Evolutionary conservation across 1,140 invertebrate genomes (phyloP), one percentile per base, ranked within the genome.

Genomic region (Papilio helenus): DNA sequence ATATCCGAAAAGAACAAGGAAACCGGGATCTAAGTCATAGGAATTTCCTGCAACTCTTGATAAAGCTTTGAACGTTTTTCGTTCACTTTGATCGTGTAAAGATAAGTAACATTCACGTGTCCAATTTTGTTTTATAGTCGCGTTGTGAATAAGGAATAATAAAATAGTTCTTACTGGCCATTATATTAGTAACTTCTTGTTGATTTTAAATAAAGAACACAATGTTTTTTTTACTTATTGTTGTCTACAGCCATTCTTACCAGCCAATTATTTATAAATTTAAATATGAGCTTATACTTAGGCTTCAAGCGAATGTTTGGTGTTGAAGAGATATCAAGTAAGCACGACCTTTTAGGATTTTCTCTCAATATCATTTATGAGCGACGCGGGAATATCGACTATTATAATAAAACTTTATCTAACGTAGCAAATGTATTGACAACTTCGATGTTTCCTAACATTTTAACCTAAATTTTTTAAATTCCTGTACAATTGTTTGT

Each of bases 341-440:
- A 65, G 9, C 23, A 65, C 26, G 26, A 65, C 39, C 71, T 72
- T 72, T 72, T 72, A 72, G 71, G 71, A 44, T 74, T 74, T 74
- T 51, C 44, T 74, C 44, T 44, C 72, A 74, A 74, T 74, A 26
- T 74, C 72, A 26, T 74, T 74, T 74, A 51, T 74, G 44, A 51
- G 72, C 72, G 12, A 73, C 5, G 42, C 42, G 72, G 72, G 72
- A 74, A 23, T 44, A 49, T 74, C n/a, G 42, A 12, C 72, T 44
- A 74, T 74, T 51, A 49, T 44, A 74, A 74, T 74, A 74, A 74
- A 51, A 23, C 72, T 74, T 74, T 74, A 74, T 51, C 23, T 3
- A 51, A 51, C 46, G 20, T 74, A 29, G 44, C 44, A 74, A 49
- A 74, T 74, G 46, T 74, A 74, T 74, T 51, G 23, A 74, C 44